phyloP scores from a whole-genome alignment of 2,888 invertebrate genomes.

The Ennomos erosarius region DNA sequence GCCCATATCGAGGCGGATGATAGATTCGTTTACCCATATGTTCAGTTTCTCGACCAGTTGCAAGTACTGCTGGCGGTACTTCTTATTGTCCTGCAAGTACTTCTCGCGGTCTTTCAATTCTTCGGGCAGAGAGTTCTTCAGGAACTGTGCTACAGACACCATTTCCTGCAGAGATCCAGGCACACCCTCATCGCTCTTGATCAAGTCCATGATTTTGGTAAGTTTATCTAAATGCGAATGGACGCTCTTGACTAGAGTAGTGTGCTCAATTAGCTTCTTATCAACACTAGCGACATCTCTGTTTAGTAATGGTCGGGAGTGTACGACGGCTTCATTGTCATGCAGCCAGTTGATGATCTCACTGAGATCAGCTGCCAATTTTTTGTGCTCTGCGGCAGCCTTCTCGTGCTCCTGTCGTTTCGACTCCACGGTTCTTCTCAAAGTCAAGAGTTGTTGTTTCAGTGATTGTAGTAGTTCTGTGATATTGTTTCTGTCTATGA shows the following conservation, averaged over 20 bases:
- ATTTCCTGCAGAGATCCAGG: slow-evolving; percentile 93
- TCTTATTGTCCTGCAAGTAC: slow-evolving; percentile 92
- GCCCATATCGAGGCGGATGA: slow-evolving; percentile 89
- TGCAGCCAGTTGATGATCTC: slow-evolving; percentile 93
- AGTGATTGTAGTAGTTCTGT: slow-evolving; percentile 94
- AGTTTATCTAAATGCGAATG: slow-evolving; percentile 89
- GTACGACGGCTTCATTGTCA: slow-evolving; percentile 91
- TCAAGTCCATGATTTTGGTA: slow-evolving; percentile 88
- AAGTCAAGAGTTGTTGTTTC: slow-evolving; percentile 92
- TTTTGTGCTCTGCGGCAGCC: slow-evolving; percentile 94
- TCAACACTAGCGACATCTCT: slow-evolving; percentile 92
- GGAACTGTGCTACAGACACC: slow-evolving; percentile 92
- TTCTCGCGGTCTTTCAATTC: slow-evolving; percentile 92
- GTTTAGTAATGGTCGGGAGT: slow-evolving; percentile 92
- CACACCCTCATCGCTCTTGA: slow-evolving; percentile 91
- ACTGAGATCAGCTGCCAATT: slow-evolving; percentile 93
- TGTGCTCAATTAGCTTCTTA: slow-evolving; percentile 91
- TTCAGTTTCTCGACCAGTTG: slow-evolving; percentile 91
- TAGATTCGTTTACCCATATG: slow-evolving; percentile 94
- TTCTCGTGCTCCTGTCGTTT: slow-evolving; percentile 95
- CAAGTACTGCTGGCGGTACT: slow-evolving; percentile 91
- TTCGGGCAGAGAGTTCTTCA: slow-evolving; percentile 90
- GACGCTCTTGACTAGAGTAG: slow-evolving; percentile 88
- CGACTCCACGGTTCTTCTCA: slow-evolving; percentile 93
- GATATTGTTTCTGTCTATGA: slow-evolving; percentile 94